A percentile compares a stretch with the other conserved stretches of the same genome.
Evolutionary conservation across 2,113 vertebrate genomes (phyloP).

Genomic region (Calyptomena viridis): DNA sequence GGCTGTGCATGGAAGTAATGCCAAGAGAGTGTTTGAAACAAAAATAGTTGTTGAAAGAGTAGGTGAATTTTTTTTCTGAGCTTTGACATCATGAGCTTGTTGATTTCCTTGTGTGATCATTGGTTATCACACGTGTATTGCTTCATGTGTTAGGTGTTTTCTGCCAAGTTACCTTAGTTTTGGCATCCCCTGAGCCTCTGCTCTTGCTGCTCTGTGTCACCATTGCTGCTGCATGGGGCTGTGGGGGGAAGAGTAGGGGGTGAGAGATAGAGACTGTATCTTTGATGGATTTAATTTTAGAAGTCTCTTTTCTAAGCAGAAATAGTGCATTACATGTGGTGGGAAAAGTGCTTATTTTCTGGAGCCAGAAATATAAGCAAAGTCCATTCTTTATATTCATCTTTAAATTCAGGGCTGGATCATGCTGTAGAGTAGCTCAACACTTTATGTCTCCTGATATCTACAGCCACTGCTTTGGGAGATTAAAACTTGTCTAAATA

Average conservation of each 20-base stretch:
- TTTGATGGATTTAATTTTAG: not conserved
- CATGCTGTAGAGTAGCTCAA: not conserved
- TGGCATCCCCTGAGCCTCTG: not conserved
- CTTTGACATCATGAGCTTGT: not conserved
- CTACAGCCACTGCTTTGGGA: not conserved
- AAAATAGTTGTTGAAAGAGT: not conserved
- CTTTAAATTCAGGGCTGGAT: not conserved
- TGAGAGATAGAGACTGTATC: not conserved
- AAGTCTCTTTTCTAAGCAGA: not conserved
- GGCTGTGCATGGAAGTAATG: not conserved
- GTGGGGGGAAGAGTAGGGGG: not conserved
- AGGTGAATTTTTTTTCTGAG: not conserved
- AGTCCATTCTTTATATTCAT: not conserved
- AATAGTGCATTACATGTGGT: not conserved
- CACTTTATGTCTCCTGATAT: not conserved
- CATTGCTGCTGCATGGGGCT: not conserved
- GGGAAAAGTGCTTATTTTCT: not conserved
- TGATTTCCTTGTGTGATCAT: not conserved
- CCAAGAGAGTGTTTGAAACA: not conserved
- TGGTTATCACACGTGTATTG: not conserved
- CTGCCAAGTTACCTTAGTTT: not conserved
- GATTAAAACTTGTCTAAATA: not conserved
- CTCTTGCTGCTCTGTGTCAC: not conserved
- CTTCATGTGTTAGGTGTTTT: not conserved
- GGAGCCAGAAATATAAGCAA: not conserved